phyloP scores from a whole-genome alignment of 2,888 invertebrate genomes.

The Syrista parreyssii region DNA sequence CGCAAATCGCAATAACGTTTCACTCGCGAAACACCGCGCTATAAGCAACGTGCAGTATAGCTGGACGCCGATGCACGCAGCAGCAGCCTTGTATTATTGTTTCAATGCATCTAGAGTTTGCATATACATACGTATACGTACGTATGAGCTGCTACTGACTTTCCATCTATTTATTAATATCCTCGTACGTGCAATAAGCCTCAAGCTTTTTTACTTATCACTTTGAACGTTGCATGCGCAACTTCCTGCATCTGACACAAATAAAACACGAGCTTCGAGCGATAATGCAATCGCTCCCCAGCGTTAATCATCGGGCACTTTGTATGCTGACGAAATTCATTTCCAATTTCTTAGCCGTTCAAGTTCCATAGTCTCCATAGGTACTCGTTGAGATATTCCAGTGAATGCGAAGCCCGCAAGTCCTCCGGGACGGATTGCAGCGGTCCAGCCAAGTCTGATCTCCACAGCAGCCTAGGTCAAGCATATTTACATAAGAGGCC shows the following conservation, averaged over 20 bases:
- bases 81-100: not conserved
- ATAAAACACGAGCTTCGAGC: not conserved
- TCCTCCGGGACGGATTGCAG: not conserved
- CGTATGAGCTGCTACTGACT: not conserved
- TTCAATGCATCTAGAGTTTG: not conserved
- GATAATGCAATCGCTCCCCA: not conserved
- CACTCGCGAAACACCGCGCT: slow-evolving; percentile 8
- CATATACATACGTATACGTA: too few species aligned
- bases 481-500: slow-evolving; percentile 4
- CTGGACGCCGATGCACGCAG: not conserved
- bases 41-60: not conserved
- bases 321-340: not conserved
- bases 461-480: not conserved
- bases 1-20: slow-evolving; percentile 31
- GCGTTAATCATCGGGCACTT: not conserved
- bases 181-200: not conserved
- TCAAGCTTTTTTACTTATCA: not conserved
- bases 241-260: not conserved
- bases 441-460: not conserved
- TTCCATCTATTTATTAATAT: not conserved
- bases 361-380: not conserved
- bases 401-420: not conserved
- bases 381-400: not conserved
- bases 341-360: not conserved
- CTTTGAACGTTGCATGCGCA: not conserved